Percentiles rank a stretch among this genome's conserved stretches.
phyloP scores from a whole-genome alignment of 2,113 vertebrate species.

The Misgurnus mizolepis region DNA sequence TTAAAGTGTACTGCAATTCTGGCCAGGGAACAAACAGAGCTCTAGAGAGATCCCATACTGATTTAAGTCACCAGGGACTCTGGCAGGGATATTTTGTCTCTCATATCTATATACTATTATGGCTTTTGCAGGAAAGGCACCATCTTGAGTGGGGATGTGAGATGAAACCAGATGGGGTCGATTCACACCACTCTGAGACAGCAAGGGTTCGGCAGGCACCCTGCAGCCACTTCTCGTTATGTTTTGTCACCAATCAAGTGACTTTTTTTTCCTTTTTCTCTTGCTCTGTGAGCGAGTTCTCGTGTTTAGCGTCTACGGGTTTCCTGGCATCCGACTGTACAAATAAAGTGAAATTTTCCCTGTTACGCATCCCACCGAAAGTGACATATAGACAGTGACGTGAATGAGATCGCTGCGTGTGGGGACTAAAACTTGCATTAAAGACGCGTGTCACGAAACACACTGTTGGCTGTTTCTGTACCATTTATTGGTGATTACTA shows the following conservation, averaged over 20 bases:
- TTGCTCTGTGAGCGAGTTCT: constrained; percentile 52
- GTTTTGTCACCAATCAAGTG: constrained; percentile 83
- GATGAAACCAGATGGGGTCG: constrained; percentile 80
- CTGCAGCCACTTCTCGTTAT: constrained; percentile 83
- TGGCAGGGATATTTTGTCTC: constrained; percentile 55
- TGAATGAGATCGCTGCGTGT: constrained; percentile 23
- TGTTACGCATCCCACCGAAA: constrained; percentile 35
- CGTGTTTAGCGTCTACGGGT: constrained; percentile 55
- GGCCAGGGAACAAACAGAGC: constrained; percentile 52
- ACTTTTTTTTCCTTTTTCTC: constrained; percentile 62
- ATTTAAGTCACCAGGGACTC: constrained; percentile 62
- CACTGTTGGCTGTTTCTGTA: not conserved
- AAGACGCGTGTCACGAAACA: not conserved
- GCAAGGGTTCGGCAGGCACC: constrained; percentile 76
- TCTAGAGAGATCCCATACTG: constrained; percentile 62
- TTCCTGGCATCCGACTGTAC: constrained; percentile 45
- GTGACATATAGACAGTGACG: constrained; percentile 50
- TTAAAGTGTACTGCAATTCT: constrained; percentile 55
- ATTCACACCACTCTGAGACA: constrained; percentile 80
- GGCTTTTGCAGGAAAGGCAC: constrained; percentile 59
- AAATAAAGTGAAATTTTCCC: constrained; percentile 39
- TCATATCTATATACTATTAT: constrained; percentile 59
- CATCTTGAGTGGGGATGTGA: constrained; percentile 71
- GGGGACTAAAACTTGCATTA: not conserved
- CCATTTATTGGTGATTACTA: not conserved